Conservation (phyloP, 2,797 vertebrate genomes). For the Pterois miles region DNA sequence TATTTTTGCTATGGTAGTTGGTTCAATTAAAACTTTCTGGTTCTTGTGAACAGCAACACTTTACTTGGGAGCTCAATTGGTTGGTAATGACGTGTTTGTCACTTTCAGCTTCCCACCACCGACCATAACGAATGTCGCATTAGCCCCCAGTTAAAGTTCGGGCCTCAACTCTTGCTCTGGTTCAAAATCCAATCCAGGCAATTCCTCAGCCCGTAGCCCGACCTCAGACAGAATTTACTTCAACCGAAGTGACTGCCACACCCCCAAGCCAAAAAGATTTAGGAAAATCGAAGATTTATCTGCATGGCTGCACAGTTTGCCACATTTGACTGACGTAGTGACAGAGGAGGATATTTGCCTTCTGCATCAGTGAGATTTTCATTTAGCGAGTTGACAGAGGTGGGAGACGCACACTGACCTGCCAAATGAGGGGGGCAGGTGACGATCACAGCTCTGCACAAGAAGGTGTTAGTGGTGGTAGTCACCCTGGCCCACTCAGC, state of each 20-base stretch:
- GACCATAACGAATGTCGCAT: slow-evolving; percentile 28
- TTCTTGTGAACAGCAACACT: background rate
- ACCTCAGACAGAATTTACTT: slow-evolving; percentile 20
- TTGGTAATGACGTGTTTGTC: slow-evolving; percentile 49
- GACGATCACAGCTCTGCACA: slow-evolving; percentile 80
- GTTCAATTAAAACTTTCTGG: slow-evolving; percentile 12
- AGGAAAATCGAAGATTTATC: slow-evolving; percentile 46
- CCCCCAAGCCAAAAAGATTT: slow-evolving; percentile 33
- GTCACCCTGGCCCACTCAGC: slow-evolving; percentile 74
- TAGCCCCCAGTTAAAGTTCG: slow-evolving; percentile 38
- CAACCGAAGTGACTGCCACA: slow-evolving; percentile 34
- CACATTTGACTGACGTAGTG: slow-evolving; percentile 46
- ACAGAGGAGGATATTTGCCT: slow-evolving; percentile 47
- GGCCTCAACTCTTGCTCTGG: slow-evolving; percentile 18
- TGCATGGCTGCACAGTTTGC: slow-evolving; percentile 45
- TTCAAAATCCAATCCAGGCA: slow-evolving; percentile 35
- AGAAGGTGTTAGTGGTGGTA: slow-evolving; percentile 64
- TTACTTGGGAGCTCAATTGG: background rate
- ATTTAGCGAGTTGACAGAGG: slow-evolving; percentile 54
- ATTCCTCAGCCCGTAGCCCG: slow-evolving; percentile 11
- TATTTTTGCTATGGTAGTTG: background rate
- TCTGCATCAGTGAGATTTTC: slow-evolving; percentile 66
- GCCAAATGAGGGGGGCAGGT: slow-evolving; percentile 84
- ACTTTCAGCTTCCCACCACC: slow-evolving; percentile 47
- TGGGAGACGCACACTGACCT: slow-evolving; percentile 76